Base-by-base conservation (phyloP, 64 coral and sea anemone genomes). In the Dendronephthya gigantea region DNA sequence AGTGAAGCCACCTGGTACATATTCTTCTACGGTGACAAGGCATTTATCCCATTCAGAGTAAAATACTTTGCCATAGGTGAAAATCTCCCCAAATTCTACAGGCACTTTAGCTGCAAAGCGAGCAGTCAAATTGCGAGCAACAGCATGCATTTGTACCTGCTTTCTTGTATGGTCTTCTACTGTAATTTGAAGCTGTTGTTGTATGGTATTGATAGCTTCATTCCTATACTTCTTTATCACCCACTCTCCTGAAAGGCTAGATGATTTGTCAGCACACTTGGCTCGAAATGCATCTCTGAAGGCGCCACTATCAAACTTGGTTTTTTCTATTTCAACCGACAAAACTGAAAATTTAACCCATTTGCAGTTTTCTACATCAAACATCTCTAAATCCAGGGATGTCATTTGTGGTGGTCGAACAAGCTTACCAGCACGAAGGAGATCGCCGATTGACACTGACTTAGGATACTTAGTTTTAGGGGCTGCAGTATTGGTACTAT, bases 11-110 rank as follows among this genome's bases (percentile, higher is more conserved):
- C 89, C 89, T 86, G 66, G 82, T 33, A 94, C 92, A 88, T 88
- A 94, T 82, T 94, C 89, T 69, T 94, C 89, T 29, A 94, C 82
- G 36, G 92, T 94, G 55, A 83, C 86, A 62, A 86, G 89, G 55
- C 90, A 36, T 16, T 83, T 86, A 47, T 88, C 25, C 36, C 79
- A 70, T 30, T 33, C 41, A 15, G 92, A 88, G 76, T 82, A 94
- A 59, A 86, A 94, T 10, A 87, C 84, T 23, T 90, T 41, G 68
- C 90, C 90, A 86, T 90, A 94, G 23, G 83, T n/a, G 51, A 94
- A 94, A 84, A 85, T 86, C 35, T 88, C 43, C 86, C 92, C 89
- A 47, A 90, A 70, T 40, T 89, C 76, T 85, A 12, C 5, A 35
- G 48, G 48, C 31, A 88, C 86, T 82, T 82, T 82, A 23, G 72